Conservation (phyloP, 1,140 invertebrate genomes). For the Bradynema listronoti region DNA sequence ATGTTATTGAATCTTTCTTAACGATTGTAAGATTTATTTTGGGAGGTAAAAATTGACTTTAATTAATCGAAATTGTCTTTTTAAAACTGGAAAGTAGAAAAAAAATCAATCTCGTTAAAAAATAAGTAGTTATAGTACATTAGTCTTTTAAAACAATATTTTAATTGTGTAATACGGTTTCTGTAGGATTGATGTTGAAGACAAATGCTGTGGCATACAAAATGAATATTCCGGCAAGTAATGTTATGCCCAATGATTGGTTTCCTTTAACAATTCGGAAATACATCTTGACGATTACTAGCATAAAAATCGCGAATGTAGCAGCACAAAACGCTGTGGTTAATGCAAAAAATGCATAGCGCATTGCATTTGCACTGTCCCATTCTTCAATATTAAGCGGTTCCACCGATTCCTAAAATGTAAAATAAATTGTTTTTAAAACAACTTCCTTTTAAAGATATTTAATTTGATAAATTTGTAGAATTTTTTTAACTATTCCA, state of each 20-base stretch:
- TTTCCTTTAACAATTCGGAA: constrained; percentile 61
- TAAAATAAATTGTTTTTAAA: too few species aligned
- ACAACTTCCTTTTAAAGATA: too few species aligned
- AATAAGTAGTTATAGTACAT: constrained; percentile 14
- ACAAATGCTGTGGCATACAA: constrained; percentile 59
- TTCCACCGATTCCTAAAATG: constrained; percentile 7
- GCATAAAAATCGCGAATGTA: constrained; percentile 59
- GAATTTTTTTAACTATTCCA: too few species aligned
- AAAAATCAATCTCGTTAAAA: constrained; percentile 1
- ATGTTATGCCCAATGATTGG: constrained; percentile 60
- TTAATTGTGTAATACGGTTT: constrained; percentile 31
- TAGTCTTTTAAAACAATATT: constrained; percentile 1
- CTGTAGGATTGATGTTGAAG: constrained; percentile 59
- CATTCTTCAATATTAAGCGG: neutral
- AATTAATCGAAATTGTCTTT: too few species aligned
- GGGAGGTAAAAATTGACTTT: too few species aligned
- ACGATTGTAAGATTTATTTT: too few species aligned
- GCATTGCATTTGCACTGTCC: neutral
- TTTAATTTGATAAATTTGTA: too few species aligned
- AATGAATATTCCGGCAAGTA: constrained; percentile 60
- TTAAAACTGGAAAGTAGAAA: neutral
- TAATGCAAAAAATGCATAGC: constrained; percentile 35
- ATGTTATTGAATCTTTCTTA: too few species aligned
- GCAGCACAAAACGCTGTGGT: constrained; percentile 51
- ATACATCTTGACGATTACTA: constrained; percentile 61